Evolutionary conservation across 2,797 vertebrate genomes (phyloP).

Genomic region (Allobates femoralis): DNA sequence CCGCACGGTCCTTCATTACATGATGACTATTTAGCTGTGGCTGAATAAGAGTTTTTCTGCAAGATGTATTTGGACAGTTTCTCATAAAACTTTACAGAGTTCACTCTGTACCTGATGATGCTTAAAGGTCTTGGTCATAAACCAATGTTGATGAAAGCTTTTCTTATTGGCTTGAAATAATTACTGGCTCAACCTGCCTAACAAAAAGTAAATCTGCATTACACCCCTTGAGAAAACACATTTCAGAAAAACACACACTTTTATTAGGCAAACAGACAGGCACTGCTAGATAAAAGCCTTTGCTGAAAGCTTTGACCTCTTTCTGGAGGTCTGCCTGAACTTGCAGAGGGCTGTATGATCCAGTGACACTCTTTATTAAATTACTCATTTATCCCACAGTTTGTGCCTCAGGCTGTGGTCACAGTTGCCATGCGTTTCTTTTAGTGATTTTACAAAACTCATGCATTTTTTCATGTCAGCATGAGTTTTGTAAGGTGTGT

Average conservation of each 20-base stretch:
- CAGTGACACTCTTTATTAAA: slow-evolving; percentile 59
- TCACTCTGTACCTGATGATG: slow-evolving; percentile 71
- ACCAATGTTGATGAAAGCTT: slow-evolving; percentile 74
- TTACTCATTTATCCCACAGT: slow-evolving; percentile 66
- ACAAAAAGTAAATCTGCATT: slow-evolving; percentile 73
- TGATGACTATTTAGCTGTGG: slow-evolving; percentile 29
- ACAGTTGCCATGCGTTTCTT: too few species aligned
- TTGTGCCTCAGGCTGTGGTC: too few species aligned
- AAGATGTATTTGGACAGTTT: slow-evolving; percentile 70
- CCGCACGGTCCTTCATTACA: slow-evolving; percentile 27
- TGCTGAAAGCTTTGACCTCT: slow-evolving; percentile 68
- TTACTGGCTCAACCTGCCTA: slow-evolving; percentile 73
- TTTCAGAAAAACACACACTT: slow-evolving; percentile 73
- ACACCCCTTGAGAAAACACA: slow-evolving; percentile 74
- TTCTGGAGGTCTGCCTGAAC: slow-evolving; percentile 66
- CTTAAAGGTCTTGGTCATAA: slow-evolving; percentile 72
- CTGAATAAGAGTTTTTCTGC: slow-evolving; percentile 62
- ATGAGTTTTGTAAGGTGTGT: too few species aligned
- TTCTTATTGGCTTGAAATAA: slow-evolving; percentile 78
- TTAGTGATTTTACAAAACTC: too few species aligned
- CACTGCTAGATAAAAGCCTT: slow-evolving; percentile 68
- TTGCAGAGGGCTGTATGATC: slow-evolving; percentile 63
- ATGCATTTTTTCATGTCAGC: too few species aligned
- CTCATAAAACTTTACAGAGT: slow-evolving; percentile 68
- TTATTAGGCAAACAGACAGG: slow-evolving; percentile 71